These are phyloP conservation scores for Tapirus indicus DNA, from an alignment of 2,797 vertebrate genomes.

Conservation along the genomic window DNA sequence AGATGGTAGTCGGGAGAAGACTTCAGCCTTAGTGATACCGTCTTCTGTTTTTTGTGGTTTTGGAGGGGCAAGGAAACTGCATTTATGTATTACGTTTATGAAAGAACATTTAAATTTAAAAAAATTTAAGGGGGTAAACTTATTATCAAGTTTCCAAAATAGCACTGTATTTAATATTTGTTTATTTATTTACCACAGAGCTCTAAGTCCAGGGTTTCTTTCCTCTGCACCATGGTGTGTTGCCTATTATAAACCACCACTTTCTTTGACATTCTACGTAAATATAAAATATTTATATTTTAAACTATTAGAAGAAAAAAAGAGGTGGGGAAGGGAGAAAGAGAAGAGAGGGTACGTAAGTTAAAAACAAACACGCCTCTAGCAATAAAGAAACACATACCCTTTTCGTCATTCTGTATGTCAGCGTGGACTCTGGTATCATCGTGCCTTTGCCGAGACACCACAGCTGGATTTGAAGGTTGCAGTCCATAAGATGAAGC, in stretches of 20 bases:
- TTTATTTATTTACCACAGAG: not conserved
- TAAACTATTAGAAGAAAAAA: not conserved
- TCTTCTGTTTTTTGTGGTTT: not conserved
- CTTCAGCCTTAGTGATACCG: not conserved
- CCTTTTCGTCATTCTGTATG: slow-evolving; percentile 96
- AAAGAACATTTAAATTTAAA: not conserved
- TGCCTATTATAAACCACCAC: not conserved
- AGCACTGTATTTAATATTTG: not conserved
- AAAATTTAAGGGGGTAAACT: not conserved
- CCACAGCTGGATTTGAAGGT: slow-evolving; percentile 93
- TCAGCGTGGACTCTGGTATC: slow-evolving; percentile 93
- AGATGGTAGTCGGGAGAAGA: not conserved
- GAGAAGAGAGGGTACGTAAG: not conserved
- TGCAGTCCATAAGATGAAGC: slow-evolving; percentile 93
- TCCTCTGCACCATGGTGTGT: not conserved
- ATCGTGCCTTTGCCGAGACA: slow-evolving; percentile 95
- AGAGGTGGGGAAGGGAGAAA: not conserved
- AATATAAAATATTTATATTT: not conserved
- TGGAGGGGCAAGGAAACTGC: not conserved
- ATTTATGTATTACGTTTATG: not conserved
- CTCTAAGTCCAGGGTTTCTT: not conserved
- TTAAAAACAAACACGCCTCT: not conserved
- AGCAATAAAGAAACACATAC: slow-evolving; percentile 86
- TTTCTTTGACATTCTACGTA: not conserved
- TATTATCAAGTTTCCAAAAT: slow-evolving; percentile 45